These are phyloP conservation scores for Telenomus remus DNA, from an alignment of 1,140 invertebrate genomes.

Conservation along the genomic window DNA sequence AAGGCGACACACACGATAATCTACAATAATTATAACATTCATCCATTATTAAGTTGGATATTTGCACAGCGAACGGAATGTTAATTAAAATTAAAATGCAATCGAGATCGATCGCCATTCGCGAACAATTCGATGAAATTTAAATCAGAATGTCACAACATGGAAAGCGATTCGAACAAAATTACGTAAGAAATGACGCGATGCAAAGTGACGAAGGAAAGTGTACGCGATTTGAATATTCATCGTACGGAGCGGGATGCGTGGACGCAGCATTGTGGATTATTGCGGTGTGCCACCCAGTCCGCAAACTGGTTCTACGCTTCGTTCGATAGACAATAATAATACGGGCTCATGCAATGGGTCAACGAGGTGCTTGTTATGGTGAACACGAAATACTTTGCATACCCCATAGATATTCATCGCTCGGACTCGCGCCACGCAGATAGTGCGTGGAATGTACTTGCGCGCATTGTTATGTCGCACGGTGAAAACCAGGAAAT, in stretches of 20 bases:
- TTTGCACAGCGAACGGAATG: background rate
- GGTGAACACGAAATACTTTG: slow-evolving; percentile 73
- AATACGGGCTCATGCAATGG: slow-evolving; percentile 63
- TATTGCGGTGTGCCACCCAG: slow-evolving; percentile 67
- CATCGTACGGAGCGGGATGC: slow-evolving; percentile 41
- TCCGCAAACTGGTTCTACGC: slow-evolving; percentile 66
- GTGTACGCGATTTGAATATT: slow-evolving; percentile 58
- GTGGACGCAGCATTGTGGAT: slow-evolving; percentile 40
- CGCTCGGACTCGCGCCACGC: slow-evolving; percentile 57
- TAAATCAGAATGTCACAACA: slow-evolving; percentile 31
- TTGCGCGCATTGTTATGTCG: slow-evolving; percentile 47
- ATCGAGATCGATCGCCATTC: background rate
- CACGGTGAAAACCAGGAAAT: slow-evolving; percentile 51
- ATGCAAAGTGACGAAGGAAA: slow-evolving; percentile 48
- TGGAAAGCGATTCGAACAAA: slow-evolving; percentile 35
- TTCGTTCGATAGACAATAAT: slow-evolving; percentile 63
- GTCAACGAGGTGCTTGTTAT: slow-evolving; percentile 75
- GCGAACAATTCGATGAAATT: slow-evolving; percentile 9
- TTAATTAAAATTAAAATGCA: background rate
- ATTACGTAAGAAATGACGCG: slow-evolving; percentile 48
- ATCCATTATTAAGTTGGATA: background rate
- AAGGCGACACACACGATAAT: background rate
- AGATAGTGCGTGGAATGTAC: slow-evolving; percentile 50
- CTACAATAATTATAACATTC: slow-evolving; percentile 1
- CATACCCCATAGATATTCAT: slow-evolving; percentile 73